Evolutionary conservation across 2,888 invertebrate genomes (phyloP).

Genomic region (Parnassius apollo): DNA sequence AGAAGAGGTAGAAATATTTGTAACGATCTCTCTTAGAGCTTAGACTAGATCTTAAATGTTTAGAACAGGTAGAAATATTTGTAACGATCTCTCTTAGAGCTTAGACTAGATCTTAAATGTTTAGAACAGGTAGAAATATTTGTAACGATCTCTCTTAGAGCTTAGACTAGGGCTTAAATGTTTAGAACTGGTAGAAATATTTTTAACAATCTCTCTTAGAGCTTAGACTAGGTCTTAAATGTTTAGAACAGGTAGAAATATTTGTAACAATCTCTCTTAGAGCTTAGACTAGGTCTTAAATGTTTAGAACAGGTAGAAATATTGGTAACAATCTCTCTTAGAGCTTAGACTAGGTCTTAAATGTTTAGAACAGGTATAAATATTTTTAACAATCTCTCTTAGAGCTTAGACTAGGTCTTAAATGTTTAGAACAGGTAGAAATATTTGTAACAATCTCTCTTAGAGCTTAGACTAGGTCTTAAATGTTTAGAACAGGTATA

Average conservation of each 20-base stretch:
- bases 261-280: neutral
- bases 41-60: neutral
- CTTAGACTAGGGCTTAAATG: neutral
- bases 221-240: neutral
- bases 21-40: neutral
- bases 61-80: neutral
- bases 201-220: neutral
- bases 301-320: neutral
- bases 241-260: neutral
- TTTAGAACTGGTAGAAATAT: neutral
- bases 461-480: neutral
- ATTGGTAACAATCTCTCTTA: neutral
- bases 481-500: neutral
- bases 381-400: neutral
- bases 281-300: neutral
- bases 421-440: neutral
- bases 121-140: neutral
- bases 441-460: neutral
- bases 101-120: neutral
- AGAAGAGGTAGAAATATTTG: neutral
- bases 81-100: neutral
- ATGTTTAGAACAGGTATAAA: neutral
- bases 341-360: neutral
- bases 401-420: neutral
- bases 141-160: neutral